Conservation (phyloP, 2,888 invertebrate genomes). For the Operophtera brumata region DNA sequence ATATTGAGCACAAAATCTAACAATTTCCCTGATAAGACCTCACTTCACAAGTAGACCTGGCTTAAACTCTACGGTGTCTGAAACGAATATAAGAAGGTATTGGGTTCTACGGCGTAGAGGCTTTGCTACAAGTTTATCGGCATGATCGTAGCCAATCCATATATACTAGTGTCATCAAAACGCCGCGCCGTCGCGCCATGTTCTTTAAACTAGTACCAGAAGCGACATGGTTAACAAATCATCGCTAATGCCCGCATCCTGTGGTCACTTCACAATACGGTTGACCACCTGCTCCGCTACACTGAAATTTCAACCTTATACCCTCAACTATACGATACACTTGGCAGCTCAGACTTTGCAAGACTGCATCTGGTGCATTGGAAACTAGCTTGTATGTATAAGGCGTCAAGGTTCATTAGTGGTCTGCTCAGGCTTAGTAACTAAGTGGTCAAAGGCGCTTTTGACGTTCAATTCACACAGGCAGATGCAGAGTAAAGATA, state of each 20-base stretch:
- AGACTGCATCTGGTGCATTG: background rate
- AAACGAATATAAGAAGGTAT: too few species aligned
- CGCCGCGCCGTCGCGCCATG: background rate
- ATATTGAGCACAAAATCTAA: too few species aligned
- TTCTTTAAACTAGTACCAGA: conserved; percentile 8
- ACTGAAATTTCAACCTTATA: conserved; percentile 10
- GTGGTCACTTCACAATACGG: conserved; percentile 18
- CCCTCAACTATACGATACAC: background rate
- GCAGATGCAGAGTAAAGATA: conserved; percentile 6
- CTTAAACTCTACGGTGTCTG: too few species aligned
- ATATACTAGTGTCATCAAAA: background rate
- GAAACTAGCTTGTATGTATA: conserved; percentile 14
- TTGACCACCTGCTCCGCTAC: conserved; percentile 9
- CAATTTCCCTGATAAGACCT: too few species aligned
- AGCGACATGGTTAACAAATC: conserved; percentile 22
- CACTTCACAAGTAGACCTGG: too few species aligned
- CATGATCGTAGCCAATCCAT: background rate
- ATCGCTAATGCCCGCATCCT: conserved; percentile 30
- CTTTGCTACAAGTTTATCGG: background rate
- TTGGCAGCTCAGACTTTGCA: background rate
- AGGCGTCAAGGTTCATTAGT: conserved; percentile 3
- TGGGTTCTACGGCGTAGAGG: background rate
- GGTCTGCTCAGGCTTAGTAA: background rate
- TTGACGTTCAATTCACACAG: conserved; percentile 28
- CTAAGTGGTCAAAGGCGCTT: conserved; percentile 25